Evolutionary conservation across 1,140 invertebrate species (phyloP).

Genomic region (Leucophenga varia): DNA sequence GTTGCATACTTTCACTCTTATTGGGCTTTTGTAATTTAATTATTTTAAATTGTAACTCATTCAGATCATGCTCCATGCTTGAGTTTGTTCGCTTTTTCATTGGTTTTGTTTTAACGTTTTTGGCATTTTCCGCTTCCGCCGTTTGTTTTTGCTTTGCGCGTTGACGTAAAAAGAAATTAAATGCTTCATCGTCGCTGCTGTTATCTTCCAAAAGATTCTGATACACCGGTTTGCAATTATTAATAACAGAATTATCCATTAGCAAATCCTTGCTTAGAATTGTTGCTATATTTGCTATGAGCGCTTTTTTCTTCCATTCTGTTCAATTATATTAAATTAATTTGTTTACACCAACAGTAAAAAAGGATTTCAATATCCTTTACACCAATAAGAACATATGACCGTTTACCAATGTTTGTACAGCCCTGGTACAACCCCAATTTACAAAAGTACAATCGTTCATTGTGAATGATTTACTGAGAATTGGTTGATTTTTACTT

Average conservation of each 20-base stretch:
- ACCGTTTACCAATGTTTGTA: no score
- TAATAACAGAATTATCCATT: conserved; percentile 31
- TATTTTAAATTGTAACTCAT: conserved; percentile 7
- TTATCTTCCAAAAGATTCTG: no score
- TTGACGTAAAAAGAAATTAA: conserved; percentile 40
- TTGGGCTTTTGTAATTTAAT: conserved; percentile 5
- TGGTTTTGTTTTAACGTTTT: conserved; percentile 16
- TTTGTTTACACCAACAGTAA: no score
- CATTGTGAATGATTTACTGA: no score
- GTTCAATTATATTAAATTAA: no score
- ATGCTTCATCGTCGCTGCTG: conserved; percentile 43
- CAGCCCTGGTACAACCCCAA: no score
- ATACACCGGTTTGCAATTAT: conserved; percentile 24
- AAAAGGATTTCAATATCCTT: no score
- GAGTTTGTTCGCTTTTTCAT: not conserved
- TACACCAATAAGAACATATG: no score
- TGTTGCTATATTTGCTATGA: conserved; percentile 49
- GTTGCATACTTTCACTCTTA: not conserved
- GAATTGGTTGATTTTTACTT: no score
- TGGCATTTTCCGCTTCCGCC: no score
- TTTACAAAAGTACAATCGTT: no score
- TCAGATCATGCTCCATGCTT: not conserved
- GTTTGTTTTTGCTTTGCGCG: conserved; percentile 5
- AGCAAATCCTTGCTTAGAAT: conserved; percentile 49
- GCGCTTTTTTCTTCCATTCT: conserved; percentile 47